phyloP scores from a whole-genome alignment of 2,888 invertebrate species.

The Carabus problematicus region DNA sequence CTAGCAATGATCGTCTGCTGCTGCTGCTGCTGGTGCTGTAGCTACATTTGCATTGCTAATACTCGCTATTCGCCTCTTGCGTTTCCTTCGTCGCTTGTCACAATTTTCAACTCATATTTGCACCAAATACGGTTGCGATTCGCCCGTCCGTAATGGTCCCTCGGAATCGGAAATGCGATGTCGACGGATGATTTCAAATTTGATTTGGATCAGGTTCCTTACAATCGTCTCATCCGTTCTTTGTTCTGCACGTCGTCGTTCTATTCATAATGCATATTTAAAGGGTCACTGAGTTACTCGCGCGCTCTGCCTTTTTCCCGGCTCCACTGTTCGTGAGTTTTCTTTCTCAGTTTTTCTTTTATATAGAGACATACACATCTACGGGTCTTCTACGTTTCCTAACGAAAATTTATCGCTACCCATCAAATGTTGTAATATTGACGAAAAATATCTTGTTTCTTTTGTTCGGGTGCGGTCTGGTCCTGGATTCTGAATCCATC shows the following conservation, averaged over 20 bases:
- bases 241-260: not conserved
- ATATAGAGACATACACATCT: not conserved
- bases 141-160: no score
- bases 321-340: constrained; percentile 2
- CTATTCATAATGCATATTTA: constrained; percentile 1
- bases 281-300: not conserved
- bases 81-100: no score
- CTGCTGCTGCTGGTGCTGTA: no score
- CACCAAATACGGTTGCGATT: no score
- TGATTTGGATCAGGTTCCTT: constrained; percentile 2
- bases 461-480: no score
- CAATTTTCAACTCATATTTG: no score
- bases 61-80: no score
- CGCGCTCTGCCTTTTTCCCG: not conserved
- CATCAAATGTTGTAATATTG: not conserved
- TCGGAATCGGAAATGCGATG: constrained; percentile 2
- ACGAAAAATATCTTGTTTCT: constrained; percentile 6
- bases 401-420: no score
- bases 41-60: no score
- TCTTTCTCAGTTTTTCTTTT: not conserved
- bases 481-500: no score
- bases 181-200: constrained; percentile 15
- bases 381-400: not conserved
- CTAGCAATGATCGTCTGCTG: no score
- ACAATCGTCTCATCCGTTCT: no score